Percentiles rank a stretch among this genome's conserved stretches.
Conservation (phyloP, 2,888 invertebrate genomes). For the Carabus problematicus region DNA sequence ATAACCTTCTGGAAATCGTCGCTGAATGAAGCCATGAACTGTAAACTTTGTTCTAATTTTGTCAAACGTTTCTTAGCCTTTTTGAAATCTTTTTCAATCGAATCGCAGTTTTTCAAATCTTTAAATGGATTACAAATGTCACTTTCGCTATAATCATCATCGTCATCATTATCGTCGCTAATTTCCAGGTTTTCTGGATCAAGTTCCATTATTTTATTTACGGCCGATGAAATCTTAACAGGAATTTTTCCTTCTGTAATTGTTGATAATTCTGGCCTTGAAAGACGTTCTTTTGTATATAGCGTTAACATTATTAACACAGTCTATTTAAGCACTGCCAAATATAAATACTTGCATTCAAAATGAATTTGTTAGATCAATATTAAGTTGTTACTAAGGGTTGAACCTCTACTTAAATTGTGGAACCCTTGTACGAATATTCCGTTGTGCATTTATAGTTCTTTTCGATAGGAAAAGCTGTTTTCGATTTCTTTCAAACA, state of each 20-base stretch:
- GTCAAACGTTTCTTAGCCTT: constrained; percentile 24
- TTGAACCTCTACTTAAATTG: not conserved
- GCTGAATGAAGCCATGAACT: constrained; percentile 31
- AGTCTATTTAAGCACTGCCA: not conserved
- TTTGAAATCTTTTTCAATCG: constrained; percentile 10
- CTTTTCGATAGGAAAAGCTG: not conserved
- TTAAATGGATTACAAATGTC: constrained; percentile 36
- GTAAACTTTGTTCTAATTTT: constrained; percentile 16
- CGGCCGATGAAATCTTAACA: constrained; percentile 1
- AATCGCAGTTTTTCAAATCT: constrained; percentile 12
- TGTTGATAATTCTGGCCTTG: constrained; percentile 18
- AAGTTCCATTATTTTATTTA: constrained; percentile 19
- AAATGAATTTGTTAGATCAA: constrained; percentile 30
- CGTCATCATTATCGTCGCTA: constrained; percentile 7
- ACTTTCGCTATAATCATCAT: constrained; percentile 29
- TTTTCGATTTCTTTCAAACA: not conserved
- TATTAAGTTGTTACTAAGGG: constrained; percentile 3
- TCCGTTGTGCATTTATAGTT: not conserved
- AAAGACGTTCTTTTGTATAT: constrained; percentile 27
- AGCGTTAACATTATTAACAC: constrained; percentile 28
- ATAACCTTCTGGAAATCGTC: constrained; percentile 32
- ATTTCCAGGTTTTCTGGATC: constrained; percentile 18
- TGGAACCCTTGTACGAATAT: not conserved
- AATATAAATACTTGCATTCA: not conserved
- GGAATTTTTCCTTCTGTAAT: constrained; percentile 15